Conservation (phyloP, 2,888 invertebrate genomes). For the Aspidapion aeneum region DNA sequence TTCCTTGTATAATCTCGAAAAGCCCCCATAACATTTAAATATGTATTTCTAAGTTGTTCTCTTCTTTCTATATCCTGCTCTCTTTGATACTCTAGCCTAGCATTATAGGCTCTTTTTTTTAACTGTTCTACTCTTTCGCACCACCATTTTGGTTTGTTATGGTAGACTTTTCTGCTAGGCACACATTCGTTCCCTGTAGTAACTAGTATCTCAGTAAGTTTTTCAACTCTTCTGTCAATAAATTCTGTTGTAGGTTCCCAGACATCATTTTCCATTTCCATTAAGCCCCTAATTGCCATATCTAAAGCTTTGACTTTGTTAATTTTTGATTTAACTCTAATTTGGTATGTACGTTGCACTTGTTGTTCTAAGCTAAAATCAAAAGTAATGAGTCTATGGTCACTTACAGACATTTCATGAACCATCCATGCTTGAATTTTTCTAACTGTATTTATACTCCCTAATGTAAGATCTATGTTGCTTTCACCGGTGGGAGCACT, state of each 20-base stretch:
- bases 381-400: neutral
- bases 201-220: neutral
- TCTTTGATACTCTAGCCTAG: neutral
- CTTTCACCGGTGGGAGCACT: neutral
- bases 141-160: slow-evolving; percentile 3
- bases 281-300: neutral
- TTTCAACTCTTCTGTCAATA: neutral
- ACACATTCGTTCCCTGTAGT: neutral
- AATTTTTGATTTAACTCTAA: neutral
- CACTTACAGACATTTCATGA: neutral
- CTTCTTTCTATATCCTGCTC: neutral
- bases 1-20: neutral
- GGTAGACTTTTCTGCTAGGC: neutral
- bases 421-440: neutral
- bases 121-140: neutral
- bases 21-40: neutral
- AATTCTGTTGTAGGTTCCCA: neutral
- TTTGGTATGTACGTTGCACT: neutral
- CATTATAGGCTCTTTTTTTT: neutral
- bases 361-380: neutral
- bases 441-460: neutral
- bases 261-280: neutral
- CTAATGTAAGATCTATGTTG: neutral
- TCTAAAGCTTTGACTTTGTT: neutral
- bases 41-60: neutral